Evolutionary conservation across 2,888 invertebrate genomes (phyloP), one percentile per base, ranked within the genome.

Genomic region (Ormyrus pomaceus): DNA sequence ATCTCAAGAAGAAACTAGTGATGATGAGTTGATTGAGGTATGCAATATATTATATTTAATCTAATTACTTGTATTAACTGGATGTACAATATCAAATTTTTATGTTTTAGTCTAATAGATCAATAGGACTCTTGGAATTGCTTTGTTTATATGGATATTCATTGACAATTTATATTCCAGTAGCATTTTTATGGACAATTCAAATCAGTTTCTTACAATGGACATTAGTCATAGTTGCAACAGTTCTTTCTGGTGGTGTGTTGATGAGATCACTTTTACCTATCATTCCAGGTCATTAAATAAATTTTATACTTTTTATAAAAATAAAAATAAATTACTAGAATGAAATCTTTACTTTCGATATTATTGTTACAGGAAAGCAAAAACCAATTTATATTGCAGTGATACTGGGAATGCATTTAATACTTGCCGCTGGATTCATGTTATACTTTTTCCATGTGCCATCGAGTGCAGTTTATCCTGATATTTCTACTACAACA

Each of bases 121-220:
- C 59, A 0, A 95, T 95, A 34, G 93, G 95, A 34, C 92, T 97
- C 88, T 92, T 98, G 84, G 97, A 99, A 84, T 93, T 99, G 9
- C 93, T 99, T 88, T 98, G 98, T 90, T 93, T 98, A 9, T 99
- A 99, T 88, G 99, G 99, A 8, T 99, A 99, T 91, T 98, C 98
- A 0, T 92, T 99, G 65, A 94, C 97, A 53, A 96, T 98, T 87
- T 99, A 97, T 91, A 94, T 99, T 87, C 99, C 99, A 5, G 95
- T 98, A 8, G 96, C 98, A 3, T 94, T 98, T 83, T 92, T 99
- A 59, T 98, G 98, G 97, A 95, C 97, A 0, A 96, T 99, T 86
- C 96, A 95, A 90, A 91, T 94, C 11, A 92, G 93, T 45, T 94
- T 95, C 93, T 92, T 99, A 51, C 98, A 98, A 87, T 99, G 98